Evolutionary conservation across 37 sponge, comb jelly and placozoan species (phyloP).

Genomic region (Halisarca cf. caerulea): DNA sequence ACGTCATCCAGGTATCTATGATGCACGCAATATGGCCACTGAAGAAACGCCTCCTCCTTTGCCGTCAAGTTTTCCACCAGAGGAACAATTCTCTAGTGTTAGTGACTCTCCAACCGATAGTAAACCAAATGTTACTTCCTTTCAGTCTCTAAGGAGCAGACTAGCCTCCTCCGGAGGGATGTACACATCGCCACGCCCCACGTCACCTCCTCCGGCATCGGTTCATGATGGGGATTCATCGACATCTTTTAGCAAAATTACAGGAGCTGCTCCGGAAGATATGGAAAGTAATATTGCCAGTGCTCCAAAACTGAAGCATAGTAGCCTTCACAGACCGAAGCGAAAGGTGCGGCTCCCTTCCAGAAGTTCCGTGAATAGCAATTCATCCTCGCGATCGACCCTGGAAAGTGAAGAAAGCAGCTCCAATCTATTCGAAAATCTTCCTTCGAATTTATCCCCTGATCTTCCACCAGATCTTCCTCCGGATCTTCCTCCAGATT

Average conservation of each 20-base stretch:
- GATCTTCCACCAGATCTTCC: slow-evolving; percentile 19
- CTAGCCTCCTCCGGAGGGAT: neutral
- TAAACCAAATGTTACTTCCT: neutral
- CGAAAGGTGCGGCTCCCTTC: slow-evolving; percentile 42
- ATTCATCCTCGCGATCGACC: neutral
- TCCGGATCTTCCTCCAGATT: neutral
- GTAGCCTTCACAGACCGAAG: slow-evolving; percentile 45
- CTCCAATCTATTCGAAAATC: neutral
- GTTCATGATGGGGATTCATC: too few relatives aligned
- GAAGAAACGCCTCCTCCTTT: slow-evolving; percentile 32
- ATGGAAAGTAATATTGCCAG: neutral
- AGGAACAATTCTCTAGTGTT: too few relatives aligned
- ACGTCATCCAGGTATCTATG: neutral
- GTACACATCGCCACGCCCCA: slow-evolving; percentile 15
- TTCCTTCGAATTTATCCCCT: neutral
- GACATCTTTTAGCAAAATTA: too few relatives aligned
- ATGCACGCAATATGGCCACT: neutral
- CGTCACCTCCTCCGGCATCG: neutral
- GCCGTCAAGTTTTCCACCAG: slow-evolving; percentile 18
- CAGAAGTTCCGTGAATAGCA: neutral
- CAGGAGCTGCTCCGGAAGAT: neutral
- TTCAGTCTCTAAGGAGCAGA: slow-evolving; percentile 13
- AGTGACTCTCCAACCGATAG: neutral
- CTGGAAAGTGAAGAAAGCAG: neutral
- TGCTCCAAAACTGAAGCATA: slow-evolving; percentile 40